Conservation (phyloP, 2,888 invertebrate species). For the Prostheceraeus crozeri region DNA sequence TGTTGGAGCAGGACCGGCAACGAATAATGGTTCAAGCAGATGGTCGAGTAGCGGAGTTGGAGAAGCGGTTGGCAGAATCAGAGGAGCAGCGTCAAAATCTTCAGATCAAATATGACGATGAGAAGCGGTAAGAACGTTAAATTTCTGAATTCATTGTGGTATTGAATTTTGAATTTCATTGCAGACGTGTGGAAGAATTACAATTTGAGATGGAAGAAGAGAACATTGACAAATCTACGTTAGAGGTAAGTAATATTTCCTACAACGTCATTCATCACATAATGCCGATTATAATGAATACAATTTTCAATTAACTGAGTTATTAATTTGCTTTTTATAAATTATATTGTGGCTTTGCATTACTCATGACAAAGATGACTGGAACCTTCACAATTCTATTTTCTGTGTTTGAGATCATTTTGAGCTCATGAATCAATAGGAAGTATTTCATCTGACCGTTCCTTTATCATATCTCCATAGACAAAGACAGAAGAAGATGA, state of each 20-base stretch:
- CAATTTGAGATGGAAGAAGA: conserved; percentile 78
- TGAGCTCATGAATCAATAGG: too few species aligned
- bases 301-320: too few species aligned
- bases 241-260: conserved; percentile 64
- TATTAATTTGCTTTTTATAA: too few species aligned
- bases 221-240: conserved; percentile 33
- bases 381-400: too few species aligned
- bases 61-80: conserved; percentile 50
- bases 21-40: conserved; percentile 39
- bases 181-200: conserved; percentile 68
- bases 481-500: conserved; percentile 47
- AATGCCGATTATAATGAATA: too few species aligned
- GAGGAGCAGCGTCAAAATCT: conserved; percentile 52
- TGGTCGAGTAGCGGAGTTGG: conserved; percentile 54
- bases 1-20: not conserved
- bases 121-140: conserved; percentile 50
- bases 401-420: too few species aligned
- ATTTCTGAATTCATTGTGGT: not conserved
- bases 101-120: conserved; percentile 53
- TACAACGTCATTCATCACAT: too few species aligned
- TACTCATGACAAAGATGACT: too few species aligned
- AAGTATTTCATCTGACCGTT: not conserved
- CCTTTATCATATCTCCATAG: conserved; percentile 33
- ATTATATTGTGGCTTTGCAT: too few species aligned
- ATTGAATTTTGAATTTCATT: not conserved